A percentile compares a stretch with the other conserved stretches of the same genome.
These are phyloP conservation scores for Burhinus oedicnemus DNA, from an alignment of 2,113 vertebrate species.

Conservation along the genomic window DNA sequence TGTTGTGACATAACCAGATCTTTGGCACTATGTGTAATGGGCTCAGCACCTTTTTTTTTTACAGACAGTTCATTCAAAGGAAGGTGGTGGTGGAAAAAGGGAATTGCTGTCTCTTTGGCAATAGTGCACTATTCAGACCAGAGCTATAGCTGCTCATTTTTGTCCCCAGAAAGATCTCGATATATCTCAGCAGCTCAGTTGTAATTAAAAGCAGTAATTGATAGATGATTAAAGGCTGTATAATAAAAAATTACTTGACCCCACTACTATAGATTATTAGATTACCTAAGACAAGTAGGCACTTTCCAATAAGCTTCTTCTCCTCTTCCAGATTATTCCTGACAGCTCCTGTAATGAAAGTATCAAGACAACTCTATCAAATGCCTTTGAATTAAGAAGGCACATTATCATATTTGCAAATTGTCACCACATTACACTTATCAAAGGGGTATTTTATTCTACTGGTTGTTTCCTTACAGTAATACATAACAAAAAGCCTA, in stretches of 20 bases:
- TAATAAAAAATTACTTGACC: background rate
- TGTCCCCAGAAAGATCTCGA: background rate
- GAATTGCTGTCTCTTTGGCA: background rate
- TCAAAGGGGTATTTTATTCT: background rate
- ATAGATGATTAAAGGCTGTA: background rate
- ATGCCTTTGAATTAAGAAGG: background rate
- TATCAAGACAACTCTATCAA: background rate
- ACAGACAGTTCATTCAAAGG: background rate
- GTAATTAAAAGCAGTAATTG: background rate
- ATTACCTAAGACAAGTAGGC: background rate
- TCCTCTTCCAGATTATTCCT: background rate
- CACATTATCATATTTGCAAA: background rate
- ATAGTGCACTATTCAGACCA: background rate
- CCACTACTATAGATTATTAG: background rate
- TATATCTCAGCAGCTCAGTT: background rate
- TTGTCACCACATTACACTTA: background rate
- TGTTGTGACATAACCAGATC: background rate
- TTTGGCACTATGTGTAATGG: background rate
- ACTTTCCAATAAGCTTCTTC: background rate
- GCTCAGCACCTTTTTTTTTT: background rate
- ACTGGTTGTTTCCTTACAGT: background rate
- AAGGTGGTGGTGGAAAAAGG: background rate
- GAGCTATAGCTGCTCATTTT: background rate
- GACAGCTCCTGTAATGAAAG: slow-evolving; percentile 44
- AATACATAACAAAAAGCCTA: background rate